phyloP scores from a whole-genome alignment of 2,113 vertebrate species.

The Microcebus lehilahytsara region DNA sequence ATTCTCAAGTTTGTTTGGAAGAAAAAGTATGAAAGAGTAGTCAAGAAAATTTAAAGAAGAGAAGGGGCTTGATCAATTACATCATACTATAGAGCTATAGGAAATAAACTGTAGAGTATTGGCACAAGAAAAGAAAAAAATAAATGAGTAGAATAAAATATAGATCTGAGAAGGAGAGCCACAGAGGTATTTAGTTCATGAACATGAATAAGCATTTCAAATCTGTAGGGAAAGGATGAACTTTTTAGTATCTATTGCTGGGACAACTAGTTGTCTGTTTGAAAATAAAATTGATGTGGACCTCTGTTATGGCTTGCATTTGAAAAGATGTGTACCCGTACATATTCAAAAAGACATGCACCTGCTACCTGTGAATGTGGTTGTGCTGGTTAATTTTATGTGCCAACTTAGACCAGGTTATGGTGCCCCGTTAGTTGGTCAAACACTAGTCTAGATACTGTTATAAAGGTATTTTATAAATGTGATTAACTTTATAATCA shows the following conservation, averaged over 20 bases:
- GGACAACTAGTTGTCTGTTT: neutral
- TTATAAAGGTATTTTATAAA: neutral
- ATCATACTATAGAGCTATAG: neutral
- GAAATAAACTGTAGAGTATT: neutral
- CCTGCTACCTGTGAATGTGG: neutral
- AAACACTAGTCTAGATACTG: neutral
- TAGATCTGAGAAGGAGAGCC: neutral
- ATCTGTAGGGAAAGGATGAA: neutral
- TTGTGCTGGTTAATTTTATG: neutral
- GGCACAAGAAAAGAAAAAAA: neutral
- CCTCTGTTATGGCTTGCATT: neutral
- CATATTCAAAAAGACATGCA: neutral
- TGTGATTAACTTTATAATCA: neutral
- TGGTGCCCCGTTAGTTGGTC: neutral
- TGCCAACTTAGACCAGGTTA: neutral
- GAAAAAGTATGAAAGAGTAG: neutral
- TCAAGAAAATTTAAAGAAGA: neutral
- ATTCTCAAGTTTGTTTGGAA: neutral
- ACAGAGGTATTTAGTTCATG: neutral
- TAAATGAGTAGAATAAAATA: neutral
- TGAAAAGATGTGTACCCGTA: neutral
- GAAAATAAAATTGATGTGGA: neutral
- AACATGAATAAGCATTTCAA: neutral
- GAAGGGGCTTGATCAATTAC: neutral
- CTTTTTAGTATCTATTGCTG: neutral